These are phyloP conservation scores for Gyps fulvus DNA, from an alignment of 2,113 vertebrate genomes.

Conservation along the genomic window DNA sequence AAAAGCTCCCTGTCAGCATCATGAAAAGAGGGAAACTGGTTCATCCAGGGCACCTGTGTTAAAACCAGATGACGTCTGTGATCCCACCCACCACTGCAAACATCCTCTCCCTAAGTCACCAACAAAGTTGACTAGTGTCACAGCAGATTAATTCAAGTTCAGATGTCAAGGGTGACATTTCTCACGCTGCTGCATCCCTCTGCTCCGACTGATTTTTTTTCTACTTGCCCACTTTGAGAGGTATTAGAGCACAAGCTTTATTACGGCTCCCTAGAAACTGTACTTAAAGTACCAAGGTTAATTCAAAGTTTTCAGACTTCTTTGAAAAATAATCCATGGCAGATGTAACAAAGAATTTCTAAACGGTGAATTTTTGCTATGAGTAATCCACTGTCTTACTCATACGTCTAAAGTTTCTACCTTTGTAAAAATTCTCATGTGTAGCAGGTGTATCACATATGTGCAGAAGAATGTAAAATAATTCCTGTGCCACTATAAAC, in stretches of 20 bases:
- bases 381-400: neutral
- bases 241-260: neutral
- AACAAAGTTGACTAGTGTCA: conserved; percentile 28
- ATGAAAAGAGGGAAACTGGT: neutral
- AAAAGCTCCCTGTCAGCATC: neutral
- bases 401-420: neutral
- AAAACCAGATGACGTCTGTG: neutral
- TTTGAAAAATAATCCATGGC: neutral
- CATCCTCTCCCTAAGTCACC: conserved; percentile 6
- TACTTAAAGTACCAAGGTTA: conserved; percentile 8
- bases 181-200: neutral
- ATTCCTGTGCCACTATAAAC: neutral
- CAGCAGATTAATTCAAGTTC: conserved; percentile 41
- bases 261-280: conserved; percentile 16
- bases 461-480: neutral
- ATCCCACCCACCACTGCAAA: neutral
- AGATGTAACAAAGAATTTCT: neutral
- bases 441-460: neutral
- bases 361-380: neutral
- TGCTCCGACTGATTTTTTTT: neutral
- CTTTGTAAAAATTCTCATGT: neutral
- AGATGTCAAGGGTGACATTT: conserved; percentile 7
- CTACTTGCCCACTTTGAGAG: neutral
- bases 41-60: neutral
- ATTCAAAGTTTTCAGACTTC: conserved; percentile 17